Evolutionary conservation across 2,888 invertebrate genomes (phyloP).

Genomic region (Spicauda simplicius): DNA sequence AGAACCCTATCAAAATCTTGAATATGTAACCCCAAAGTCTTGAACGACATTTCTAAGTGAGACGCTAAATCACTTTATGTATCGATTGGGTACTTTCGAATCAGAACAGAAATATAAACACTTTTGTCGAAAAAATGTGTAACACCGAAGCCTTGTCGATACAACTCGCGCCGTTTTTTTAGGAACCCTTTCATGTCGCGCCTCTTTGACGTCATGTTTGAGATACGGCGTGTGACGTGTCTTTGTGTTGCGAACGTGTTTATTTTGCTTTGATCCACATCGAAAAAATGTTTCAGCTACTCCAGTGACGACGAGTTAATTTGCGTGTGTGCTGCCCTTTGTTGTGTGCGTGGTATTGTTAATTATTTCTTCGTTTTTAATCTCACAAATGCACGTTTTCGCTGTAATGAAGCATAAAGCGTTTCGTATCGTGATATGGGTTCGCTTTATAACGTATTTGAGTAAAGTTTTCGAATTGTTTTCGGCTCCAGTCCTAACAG

Average conservation of each 20-base stretch:
- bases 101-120: slow-evolving; percentile 1
- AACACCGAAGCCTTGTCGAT: slow-evolving; percentile 13
- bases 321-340: slow-evolving; percentile 16
- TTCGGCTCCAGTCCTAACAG: not conserved
- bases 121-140: slow-evolving; percentile 6
- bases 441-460: slow-evolving; percentile 1
- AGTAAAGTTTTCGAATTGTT: not conserved
- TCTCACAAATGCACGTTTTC: slow-evolving; percentile 11
- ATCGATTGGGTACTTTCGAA: not conserved
- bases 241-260: slow-evolving; percentile 44
- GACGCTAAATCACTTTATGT: not conserved
- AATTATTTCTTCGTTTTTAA: slow-evolving; percentile 27
- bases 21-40: no score
- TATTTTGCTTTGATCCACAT: slow-evolving; percentile 38
- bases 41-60: no score
- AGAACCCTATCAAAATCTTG: no score
- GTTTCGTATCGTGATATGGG: slow-evolving; percentile 8
- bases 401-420: slow-evolving; percentile 2
- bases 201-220: slow-evolving; percentile 38
- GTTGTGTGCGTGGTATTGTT: slow-evolving; percentile 28
- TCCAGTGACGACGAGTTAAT: slow-evolving; percentile 27
- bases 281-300: slow-evolving; percentile 36
- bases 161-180: slow-evolving; percentile 24
- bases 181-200: slow-evolving; percentile 33
- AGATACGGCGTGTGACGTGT: slow-evolving; percentile 36